phyloP scores from a whole-genome alignment of 2,888 invertebrate species.

The Elegia similella region DNA sequence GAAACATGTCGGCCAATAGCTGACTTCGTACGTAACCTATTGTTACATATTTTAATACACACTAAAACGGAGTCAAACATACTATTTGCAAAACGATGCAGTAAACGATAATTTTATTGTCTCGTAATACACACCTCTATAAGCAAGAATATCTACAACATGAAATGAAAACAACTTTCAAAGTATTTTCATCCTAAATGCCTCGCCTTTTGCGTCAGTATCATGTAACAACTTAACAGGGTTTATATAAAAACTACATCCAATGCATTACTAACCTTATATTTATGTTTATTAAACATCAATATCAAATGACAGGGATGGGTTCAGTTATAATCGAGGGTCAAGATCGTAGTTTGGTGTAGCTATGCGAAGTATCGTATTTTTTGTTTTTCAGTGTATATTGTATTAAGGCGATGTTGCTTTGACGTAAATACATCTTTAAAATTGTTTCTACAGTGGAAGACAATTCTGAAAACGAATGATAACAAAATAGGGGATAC shows the following conservation, averaged over 20 bases:
- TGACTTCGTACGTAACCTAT: too few relatives aligned
- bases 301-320: not conserved
- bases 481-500: too few relatives aligned
- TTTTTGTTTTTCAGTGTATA: not conserved
- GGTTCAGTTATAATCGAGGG: not conserved
- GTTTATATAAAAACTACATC: not conserved
- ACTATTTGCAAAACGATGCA: not conserved
- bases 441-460: too few relatives aligned
- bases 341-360: not conserved
- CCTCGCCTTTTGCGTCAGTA: not conserved
- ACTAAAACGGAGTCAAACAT: not conserved
- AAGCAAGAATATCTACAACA: not conserved
- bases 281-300: not conserved
- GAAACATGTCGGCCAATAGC: too few relatives aligned
- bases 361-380: not conserved
- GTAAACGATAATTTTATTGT: not conserved
- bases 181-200: not conserved
- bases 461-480: too few relatives aligned
- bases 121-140: not conserved
- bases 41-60: too few relatives aligned
- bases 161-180: not conserved
- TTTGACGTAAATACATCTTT: too few relatives aligned
- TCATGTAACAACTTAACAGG: not conserved
- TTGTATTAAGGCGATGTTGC: constrained; percentile 9
- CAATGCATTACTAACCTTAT: not conserved